Evolutionary conservation across 2,113 vertebrate species (phyloP).

Genomic region (Vulpes lagopus): DNA sequence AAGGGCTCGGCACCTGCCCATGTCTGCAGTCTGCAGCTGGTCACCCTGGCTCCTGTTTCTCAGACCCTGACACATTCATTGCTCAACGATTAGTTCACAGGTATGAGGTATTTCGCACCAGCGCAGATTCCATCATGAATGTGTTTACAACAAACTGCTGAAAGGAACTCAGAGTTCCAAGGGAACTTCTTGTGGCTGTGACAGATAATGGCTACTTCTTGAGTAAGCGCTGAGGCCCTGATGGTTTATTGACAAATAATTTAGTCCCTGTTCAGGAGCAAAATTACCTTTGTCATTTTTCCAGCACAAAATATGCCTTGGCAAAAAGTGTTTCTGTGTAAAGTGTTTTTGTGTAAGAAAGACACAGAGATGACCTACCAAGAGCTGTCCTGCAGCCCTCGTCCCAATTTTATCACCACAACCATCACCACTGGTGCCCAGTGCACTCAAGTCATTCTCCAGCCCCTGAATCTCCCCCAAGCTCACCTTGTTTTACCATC

Average conservation of each 20-base stretch:
- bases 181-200: background rate
- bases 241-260: slow-evolving; percentile 45
- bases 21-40: background rate
- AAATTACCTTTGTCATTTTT: slow-evolving; percentile 16
- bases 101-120: background rate
- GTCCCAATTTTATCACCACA: background rate
- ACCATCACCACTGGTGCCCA: background rate
- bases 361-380: background rate
- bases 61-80: background rate
- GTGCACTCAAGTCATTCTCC: background rate
- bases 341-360: background rate
- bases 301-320: background rate
- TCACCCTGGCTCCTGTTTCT: background rate
- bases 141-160: background rate
- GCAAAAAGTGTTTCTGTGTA: background rate
- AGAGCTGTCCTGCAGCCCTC: background rate
- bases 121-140: background rate
- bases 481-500: background rate
- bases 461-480: background rate
- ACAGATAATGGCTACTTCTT: slow-evolving; percentile 6
- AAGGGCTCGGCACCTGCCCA: background rate
- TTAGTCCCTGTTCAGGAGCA: slow-evolving; percentile 8
- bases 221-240: background rate
- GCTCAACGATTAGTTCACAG: background rate
- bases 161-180: background rate